Percentiles rank a stretch among this genome's conserved stretches.
Conservation (phyloP, 2,888 invertebrate species). For the Pemphredon lugubris region DNA sequence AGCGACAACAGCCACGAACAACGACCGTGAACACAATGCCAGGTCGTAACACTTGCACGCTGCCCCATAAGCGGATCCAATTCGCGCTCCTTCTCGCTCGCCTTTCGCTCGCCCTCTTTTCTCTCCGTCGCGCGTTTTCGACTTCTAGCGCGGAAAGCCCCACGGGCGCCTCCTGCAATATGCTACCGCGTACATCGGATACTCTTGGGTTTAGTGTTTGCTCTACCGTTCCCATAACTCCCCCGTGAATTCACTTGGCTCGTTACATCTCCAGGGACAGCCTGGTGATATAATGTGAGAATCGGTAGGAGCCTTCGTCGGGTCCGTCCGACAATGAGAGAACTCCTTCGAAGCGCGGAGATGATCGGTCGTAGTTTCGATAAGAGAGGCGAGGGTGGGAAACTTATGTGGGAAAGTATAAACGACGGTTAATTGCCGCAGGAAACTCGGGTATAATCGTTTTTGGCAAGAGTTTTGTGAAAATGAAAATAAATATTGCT, state of each 20-base stretch:
- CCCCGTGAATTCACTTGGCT: slow-evolving; percentile 70
- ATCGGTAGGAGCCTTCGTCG: slow-evolving; percentile 55
- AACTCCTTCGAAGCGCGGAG: neutral
- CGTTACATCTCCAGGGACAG: slow-evolving; percentile 71
- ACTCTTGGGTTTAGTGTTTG: slow-evolving; percentile 73
- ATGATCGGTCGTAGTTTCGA: neutral
- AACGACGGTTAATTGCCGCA: too few relatives aligned
- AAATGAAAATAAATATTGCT: too few relatives aligned
- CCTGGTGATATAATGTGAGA: slow-evolving; percentile 78
- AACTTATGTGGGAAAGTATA: neutral
- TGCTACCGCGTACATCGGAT: slow-evolving; percentile 76
- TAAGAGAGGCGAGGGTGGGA: neutral
- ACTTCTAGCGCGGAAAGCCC: slow-evolving; percentile 76
- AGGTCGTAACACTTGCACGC: slow-evolving; percentile 70
- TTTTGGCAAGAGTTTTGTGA: too few relatives aligned
- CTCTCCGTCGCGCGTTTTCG: slow-evolving; percentile 49
- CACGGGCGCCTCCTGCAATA: slow-evolving; percentile 74
- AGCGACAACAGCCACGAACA: slow-evolving; percentile 58
- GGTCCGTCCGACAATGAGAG: neutral
- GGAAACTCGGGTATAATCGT: too few relatives aligned
- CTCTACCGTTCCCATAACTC: slow-evolving; percentile 77
- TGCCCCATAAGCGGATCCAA: slow-evolving; percentile 48
- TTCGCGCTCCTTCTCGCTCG: slow-evolving; percentile 25
- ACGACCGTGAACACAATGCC: slow-evolving; percentile 72
- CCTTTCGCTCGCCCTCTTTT: slow-evolving; percentile 4